Conservation (phyloP, 2,888 invertebrate genomes). For the Meteorus cinctellus region DNA sequence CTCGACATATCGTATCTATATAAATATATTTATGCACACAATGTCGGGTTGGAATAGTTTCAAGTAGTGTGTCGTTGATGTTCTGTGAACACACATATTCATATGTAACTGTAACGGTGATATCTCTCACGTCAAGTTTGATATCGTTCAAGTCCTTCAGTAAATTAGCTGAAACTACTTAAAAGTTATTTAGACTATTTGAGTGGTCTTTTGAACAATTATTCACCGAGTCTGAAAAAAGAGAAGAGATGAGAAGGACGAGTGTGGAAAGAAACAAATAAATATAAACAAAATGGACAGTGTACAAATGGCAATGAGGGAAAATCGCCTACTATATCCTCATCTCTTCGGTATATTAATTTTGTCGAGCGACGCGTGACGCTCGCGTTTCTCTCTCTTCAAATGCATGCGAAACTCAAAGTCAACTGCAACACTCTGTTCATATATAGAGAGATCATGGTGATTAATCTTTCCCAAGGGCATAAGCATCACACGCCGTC, state of each 20-base stretch:
- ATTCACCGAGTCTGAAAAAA: not conserved
- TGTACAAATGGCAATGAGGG: not conserved
- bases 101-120: not conserved
- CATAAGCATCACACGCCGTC: conserved; percentile 61
- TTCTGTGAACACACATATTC: not conserved
- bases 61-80: not conserved
- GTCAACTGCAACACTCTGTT: conserved; percentile 55
- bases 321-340: not conserved
- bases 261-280: not conserved
- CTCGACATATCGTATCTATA: not conserved
- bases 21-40: not conserved
- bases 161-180: not conserved
- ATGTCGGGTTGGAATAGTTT: not conserved
- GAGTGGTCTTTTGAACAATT: not conserved
- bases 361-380: conserved; percentile 54
- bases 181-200: not conserved
- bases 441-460: conserved; percentile 51
- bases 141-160: not conserved
- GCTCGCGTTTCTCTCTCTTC: conserved; percentile 51
- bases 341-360: conserved; percentile 49
- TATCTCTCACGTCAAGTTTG: not conserved
- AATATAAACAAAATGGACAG: not conserved
- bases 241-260: no score
- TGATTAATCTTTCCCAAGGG: conserved; percentile 71
- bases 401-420: conserved; percentile 50